Evolutionary conservation across 2,113 vertebrate species (phyloP).

Genomic region (Pseudonaja textilis): DNA sequence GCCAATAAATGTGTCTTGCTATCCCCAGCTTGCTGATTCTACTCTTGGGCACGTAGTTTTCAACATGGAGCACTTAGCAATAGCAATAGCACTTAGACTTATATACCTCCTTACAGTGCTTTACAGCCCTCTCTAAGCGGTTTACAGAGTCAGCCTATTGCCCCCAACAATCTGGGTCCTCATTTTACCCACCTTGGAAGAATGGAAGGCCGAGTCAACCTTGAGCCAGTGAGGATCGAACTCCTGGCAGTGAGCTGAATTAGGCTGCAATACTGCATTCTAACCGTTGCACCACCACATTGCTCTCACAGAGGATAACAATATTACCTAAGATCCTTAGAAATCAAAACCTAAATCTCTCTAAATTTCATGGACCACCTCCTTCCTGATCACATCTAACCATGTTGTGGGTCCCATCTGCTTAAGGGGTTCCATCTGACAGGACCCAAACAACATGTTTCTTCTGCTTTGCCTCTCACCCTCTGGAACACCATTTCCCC

Average conservation of each 20-base stretch:
- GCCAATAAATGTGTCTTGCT: no score
- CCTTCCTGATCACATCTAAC: not conserved
- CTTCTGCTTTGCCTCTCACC: not conserved
- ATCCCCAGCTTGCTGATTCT: no score
- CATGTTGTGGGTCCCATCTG: not conserved
- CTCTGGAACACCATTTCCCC: not conserved
- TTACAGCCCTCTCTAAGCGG: not conserved
- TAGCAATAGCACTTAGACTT: not conserved
- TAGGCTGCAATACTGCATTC: not conserved
- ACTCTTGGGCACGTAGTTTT: not conserved
- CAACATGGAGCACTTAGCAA: not conserved
- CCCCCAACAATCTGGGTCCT: not conserved
- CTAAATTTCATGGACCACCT: not conserved
- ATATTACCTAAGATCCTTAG: not conserved
- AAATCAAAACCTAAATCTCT: slow-evolving; percentile 1
- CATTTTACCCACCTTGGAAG: not conserved
- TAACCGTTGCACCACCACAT: not conserved
- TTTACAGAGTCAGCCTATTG: not conserved
- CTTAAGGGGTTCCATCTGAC: not conserved
- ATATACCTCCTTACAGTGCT: not conserved
- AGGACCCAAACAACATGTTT: not conserved
- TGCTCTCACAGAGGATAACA: not conserved
- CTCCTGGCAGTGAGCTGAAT: not conserved
- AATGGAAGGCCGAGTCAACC: not conserved
- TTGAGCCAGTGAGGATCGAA: not conserved